Evolutionary conservation across 1,140 invertebrate species (phyloP).

Genomic region (Polypedilum vanderplanki): DNA sequence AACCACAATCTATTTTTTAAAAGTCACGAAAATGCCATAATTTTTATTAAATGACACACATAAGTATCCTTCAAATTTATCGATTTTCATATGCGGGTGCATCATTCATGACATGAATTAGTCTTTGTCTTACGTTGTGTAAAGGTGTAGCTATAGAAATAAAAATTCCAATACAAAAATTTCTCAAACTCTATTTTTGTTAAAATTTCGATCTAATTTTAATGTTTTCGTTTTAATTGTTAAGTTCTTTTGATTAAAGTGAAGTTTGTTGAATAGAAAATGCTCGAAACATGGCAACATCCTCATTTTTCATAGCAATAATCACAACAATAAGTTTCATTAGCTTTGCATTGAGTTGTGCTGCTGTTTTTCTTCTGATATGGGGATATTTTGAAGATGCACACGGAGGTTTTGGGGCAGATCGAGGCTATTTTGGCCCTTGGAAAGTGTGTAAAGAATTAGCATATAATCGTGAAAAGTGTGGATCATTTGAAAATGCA

Average conservation of each 20-base stretch:
- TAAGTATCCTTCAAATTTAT: neutral
- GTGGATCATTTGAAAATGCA: slow-evolving; percentile 57
- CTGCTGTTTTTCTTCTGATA: slow-evolving; percentile 64
- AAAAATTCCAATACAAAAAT: slow-evolving; percentile 23
- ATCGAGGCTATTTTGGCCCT: slow-evolving; percentile 76
- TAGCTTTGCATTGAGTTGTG: slow-evolving; percentile 66
- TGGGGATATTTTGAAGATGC: slow-evolving; percentile 62
- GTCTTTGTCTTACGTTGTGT: neutral
- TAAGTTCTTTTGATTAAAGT: slow-evolving; percentile 11
- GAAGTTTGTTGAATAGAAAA: slow-evolving; percentile 16
- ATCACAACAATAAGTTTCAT: slow-evolving; percentile 67
- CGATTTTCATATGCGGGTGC: neutral
- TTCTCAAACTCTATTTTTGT: neutral
- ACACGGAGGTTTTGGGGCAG: slow-evolving; percentile 44
- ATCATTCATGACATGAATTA: neutral
- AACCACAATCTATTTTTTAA: neutral
- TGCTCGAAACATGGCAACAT: slow-evolving; percentile 40
- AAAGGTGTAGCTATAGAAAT: slow-evolving; percentile 23
- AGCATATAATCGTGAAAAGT: slow-evolving; percentile 71
- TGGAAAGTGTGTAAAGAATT: slow-evolving; percentile 76
- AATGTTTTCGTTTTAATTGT: slow-evolving; percentile 14
- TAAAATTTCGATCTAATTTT: slow-evolving; percentile 21
- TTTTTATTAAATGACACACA: neutral
- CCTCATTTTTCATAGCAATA: slow-evolving; percentile 60
- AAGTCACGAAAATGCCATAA: neutral